phyloP scores from a whole-genome alignment of 1,140 invertebrate genomes.

The Drosophila virilis region DNA sequence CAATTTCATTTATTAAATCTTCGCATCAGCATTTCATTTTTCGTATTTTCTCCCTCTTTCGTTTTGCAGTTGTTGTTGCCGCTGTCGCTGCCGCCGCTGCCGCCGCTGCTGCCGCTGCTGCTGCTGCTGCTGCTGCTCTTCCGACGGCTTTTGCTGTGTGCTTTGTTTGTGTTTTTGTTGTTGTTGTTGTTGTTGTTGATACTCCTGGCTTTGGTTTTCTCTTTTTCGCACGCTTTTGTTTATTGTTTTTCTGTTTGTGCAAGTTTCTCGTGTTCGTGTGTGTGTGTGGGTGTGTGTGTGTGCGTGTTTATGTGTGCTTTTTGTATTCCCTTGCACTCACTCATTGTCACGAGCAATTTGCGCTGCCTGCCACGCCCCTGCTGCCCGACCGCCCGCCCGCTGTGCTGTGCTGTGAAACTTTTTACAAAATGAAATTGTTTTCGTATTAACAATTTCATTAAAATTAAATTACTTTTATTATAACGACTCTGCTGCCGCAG shows the following conservation, averaged over 20 bases:
- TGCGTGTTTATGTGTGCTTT: constrained; percentile 41
- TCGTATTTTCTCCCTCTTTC: constrained; percentile 57
- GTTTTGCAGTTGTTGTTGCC: constrained; percentile 4
- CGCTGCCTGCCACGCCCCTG: constrained; percentile 35
- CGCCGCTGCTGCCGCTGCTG: constrained; percentile 7
- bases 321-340: constrained; percentile 57
- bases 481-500: constrained; percentile 48
- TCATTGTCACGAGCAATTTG: constrained; percentile 81
- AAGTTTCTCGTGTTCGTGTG: constrained; percentile 15
- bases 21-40: constrained; percentile 84
- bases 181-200: constrained; percentile 17
- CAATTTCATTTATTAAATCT: constrained; percentile 85
- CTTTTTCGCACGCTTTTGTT: constrained; percentile 53
- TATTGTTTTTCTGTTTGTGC: constrained; percentile 44
- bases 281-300: constrained; percentile 22
- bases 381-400: not conserved
- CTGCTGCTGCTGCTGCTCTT: constrained; percentile 33
- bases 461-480: constrained; percentile 83
- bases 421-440: constrained; percentile 83
- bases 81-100: constrained; percentile 9
- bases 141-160: constrained; percentile 53
- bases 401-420: constrained; percentile 59
- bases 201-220: constrained; percentile 36
- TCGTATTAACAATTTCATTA: constrained; percentile 83
- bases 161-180: constrained; percentile 26